A percentile compares a stretch with the other conserved stretches of the same genome.
Conservation (phyloP, 2,888 invertebrate genomes). For the Acleris sparsana region DNA sequence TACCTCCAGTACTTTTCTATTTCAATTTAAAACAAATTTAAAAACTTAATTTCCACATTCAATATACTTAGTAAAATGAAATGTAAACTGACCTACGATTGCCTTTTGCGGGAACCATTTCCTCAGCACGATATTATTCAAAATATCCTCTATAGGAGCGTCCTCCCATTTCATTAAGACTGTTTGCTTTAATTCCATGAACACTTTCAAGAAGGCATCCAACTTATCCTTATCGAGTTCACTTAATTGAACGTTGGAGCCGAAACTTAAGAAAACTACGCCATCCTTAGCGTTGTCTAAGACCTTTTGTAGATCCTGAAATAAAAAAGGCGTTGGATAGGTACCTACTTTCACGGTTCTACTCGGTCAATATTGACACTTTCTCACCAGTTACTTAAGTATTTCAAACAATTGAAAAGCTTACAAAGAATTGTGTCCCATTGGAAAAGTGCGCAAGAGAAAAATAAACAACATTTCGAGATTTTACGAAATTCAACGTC, state of each 20-base stretch:
- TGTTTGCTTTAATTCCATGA: slow-evolving; percentile 67
- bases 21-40: slow-evolving; percentile 5
- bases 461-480: background rate
- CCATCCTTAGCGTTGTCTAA: slow-evolving; percentile 49
- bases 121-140: slow-evolving; percentile 67
- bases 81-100: slow-evolving; percentile 56
- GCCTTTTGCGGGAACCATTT: slow-evolving; percentile 83
- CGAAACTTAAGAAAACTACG: slow-evolving; percentile 55
- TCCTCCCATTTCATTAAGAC: slow-evolving; percentile 81
- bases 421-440: background rate
- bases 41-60: slow-evolving; percentile 12
- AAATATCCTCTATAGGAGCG: slow-evolving; percentile 57
- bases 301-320: slow-evolving; percentile 41
- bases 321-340: slow-evolving; percentile 10
- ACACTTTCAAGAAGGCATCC: slow-evolving; percentile 57
- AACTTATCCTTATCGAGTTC: slow-evolving; percentile 48
- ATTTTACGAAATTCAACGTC: background rate
- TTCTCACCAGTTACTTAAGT: background rate
- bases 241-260: slow-evolving; percentile 52
- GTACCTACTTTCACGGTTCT: background rate
- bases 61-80: slow-evolving; percentile 30
- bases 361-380: slow-evolving; percentile 1
- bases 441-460: background rate
- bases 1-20: background rate
- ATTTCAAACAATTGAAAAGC: background rate